Evolutionary conservation across 2,113 vertebrate genomes (phyloP).

Genomic region (Clarias gariepinus): DNA sequence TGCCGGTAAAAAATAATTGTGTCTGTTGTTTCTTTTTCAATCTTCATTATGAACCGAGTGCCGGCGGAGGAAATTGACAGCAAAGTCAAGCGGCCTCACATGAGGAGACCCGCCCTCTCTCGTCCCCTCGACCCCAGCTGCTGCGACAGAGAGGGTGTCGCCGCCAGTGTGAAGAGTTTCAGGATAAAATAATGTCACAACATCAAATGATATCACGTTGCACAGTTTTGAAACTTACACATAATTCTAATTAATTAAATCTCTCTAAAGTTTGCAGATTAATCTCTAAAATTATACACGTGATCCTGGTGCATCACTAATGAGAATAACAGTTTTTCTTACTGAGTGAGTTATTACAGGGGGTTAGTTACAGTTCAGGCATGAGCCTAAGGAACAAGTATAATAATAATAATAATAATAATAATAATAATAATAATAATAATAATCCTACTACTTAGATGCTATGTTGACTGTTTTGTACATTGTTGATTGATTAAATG

Average conservation of each 20-base stretch:
- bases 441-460: no score
- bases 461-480: no score
- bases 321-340: background rate
- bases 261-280: background rate
- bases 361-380: background rate
- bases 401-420: no score
- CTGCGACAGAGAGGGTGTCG: background rate
- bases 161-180: background rate
- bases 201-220: no score
- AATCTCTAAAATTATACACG: no score
- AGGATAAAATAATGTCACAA: background rate
- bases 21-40: slow-evolving; percentile 55
- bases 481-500: no score
- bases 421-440: no score
- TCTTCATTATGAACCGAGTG: slow-evolving; percentile 60
- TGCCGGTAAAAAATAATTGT: slow-evolving; percentile 48
- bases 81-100: slow-evolving; percentile 30
- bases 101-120: slow-evolving; percentile 17
- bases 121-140: background rate
- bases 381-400: background rate
- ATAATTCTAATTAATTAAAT: background rate
- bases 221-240: background rate
- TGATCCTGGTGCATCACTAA: background rate
- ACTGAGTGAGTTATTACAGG: background rate
- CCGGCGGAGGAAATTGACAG: slow-evolving; percentile 34